A percentile compares a stretch with the other conserved stretches of the same genome.
Evolutionary conservation across 2,888 invertebrate genomes (phyloP).

Genomic region (Trichopoda pennipes): DNA sequence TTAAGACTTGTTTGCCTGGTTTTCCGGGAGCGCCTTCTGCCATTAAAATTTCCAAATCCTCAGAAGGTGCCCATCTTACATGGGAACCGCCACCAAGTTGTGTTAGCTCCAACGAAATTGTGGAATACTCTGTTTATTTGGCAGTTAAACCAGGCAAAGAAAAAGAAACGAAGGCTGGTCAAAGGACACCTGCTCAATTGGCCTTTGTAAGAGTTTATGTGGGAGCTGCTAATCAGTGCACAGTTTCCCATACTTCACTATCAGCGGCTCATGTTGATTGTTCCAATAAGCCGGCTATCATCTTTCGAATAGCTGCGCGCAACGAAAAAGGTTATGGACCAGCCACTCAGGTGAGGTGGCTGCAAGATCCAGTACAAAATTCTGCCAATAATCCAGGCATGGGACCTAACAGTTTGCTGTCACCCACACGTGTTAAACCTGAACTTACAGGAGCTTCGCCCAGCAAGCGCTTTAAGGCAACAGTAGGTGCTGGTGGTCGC

Average conservation of each 20-base stretch:
- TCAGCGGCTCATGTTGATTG: conserved; percentile 71
- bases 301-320: conserved; percentile 72
- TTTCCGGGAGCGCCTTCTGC: conserved; percentile 72
- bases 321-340: conserved; percentile 72
- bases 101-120: conserved; percentile 70
- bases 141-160: conserved; percentile 71
- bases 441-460: conserved; percentile 70
- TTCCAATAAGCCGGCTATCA: conserved; percentile 72
- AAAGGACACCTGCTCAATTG: conserved; percentile 69
- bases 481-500: conserved; percentile 47
- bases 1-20: conserved; percentile 72
- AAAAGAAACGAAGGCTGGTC: conserved; percentile 67
- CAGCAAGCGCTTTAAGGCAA: conserved; percentile 69
- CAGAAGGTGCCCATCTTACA: conserved; percentile 72
- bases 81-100: conserved; percentile 72
- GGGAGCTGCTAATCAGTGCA: conserved; percentile 71
- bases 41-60: conserved; percentile 72
- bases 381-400: conserved; percentile 38
- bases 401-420: conserved; percentile 65
- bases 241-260: conserved; percentile 70
- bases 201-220: conserved; percentile 72
- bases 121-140: conserved; percentile 72
- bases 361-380: conserved; percentile 70
- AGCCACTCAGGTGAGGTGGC: conserved; percentile 72
- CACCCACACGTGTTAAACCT: conserved; percentile 69